phyloP scores from a whole-genome alignment of 2,113 vertebrate species.

The Ictalurus punctatus region DNA sequence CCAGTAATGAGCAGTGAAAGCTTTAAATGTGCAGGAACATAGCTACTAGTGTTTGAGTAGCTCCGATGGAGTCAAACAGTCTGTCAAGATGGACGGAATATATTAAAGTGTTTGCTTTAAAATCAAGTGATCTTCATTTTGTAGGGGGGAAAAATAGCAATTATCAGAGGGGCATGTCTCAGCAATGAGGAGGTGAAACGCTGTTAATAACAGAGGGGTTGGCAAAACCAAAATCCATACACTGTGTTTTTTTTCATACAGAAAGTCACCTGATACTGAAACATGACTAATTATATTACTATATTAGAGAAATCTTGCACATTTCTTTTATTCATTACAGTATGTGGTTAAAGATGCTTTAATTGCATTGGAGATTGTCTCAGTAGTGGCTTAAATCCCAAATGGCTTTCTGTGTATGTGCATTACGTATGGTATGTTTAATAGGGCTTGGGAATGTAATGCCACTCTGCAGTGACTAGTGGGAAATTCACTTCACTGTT shows the following conservation, averaged over 20 bases:
- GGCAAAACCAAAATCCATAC: not conserved
- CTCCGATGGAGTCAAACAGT: not conserved
- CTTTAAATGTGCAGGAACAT: not conserved
- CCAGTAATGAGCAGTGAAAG: not conserved
- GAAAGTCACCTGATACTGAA: not conserved
- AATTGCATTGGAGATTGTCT: not conserved
- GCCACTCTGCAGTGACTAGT: not conserved
- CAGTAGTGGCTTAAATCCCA: not conserved
- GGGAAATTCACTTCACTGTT: not conserved
- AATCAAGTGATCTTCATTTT: slow-evolving; percentile 20
- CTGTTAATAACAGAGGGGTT: not conserved
- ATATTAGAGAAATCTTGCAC: not conserved
- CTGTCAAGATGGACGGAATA: not conserved
- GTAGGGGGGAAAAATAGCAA: not conserved
- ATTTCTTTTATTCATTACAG: not conserved
- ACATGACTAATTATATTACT: not conserved
- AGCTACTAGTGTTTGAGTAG: not conserved
- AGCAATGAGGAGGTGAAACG: not conserved
- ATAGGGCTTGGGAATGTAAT: not conserved
- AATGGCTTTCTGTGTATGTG: not conserved
- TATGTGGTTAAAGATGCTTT: not conserved
- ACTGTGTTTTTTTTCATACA: not conserved
- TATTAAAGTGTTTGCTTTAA: not conserved
- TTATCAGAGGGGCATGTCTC: not conserved
- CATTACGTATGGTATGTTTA: not conserved